Conservation (phyloP, 2,797 vertebrate genomes). For the Caiman crocodilus region DNA sequence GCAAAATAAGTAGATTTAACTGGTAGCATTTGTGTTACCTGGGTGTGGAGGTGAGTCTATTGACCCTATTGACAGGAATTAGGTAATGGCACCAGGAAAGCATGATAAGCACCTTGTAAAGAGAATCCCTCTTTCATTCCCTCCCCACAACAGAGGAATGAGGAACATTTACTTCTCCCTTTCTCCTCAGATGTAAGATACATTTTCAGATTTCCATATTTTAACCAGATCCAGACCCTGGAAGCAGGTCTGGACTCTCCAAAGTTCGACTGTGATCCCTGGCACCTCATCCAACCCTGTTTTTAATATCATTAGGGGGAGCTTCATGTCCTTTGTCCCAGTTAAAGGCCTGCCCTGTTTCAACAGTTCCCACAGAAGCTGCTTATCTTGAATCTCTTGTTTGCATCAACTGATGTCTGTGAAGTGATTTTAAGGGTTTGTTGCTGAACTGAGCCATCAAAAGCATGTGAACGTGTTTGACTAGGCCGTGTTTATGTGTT, state of each 20-base stretch:
- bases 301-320: not conserved
- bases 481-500: not conserved
- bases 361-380: not conserved
- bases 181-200: not conserved
- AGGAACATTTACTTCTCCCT: not conserved
- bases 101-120: not conserved
- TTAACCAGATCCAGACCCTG: not conserved
- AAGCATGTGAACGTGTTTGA: not conserved
- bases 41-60: not conserved
- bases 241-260: not conserved
- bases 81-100: not conserved
- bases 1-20: slow-evolving; percentile 1
- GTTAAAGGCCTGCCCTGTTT: slow-evolving; percentile 2
- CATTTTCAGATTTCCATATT: not conserved
- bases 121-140: not conserved
- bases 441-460: not conserved
- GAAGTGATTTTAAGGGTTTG: not conserved
- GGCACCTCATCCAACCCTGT: not conserved
- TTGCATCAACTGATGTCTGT: not conserved
- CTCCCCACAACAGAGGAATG: not conserved
- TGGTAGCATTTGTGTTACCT: slow-evolving; percentile 19
- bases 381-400: not conserved
- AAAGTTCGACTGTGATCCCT: not conserved
- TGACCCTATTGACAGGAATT: not conserved
- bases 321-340: not conserved